Base-by-base conservation (phyloP, 2,797 vertebrate species). In the Scolopax bukidnonensis region DNA sequence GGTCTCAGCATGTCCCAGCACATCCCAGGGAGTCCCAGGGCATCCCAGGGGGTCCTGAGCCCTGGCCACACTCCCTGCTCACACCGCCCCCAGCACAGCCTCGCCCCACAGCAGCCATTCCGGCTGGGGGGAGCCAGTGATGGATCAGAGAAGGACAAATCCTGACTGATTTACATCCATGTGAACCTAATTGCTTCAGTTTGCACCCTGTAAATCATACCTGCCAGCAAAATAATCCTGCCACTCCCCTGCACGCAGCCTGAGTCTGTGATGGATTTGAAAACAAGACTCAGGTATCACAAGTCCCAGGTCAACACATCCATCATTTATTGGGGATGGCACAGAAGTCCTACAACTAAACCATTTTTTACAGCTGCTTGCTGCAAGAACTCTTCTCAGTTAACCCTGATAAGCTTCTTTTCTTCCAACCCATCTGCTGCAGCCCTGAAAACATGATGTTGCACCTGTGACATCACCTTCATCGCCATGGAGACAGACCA, bases 181-280 rank as follows among this genome's bases (percentile, higher is more conserved):
- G 12, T 74, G 63, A 89, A 60, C 63, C 30, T 27, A 84, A 90
- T 57, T 41, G 73, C 93, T 67, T 80, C 61, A 18, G 57, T 84
- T 90, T 60, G 57, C 69, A 84, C 90, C 68, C 90, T 33, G 78
- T 92, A 80, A 87, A 84, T 92, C 93, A 75, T 12, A 71, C 53
- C 82, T 25, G 90, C 79, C 87, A 57, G 65, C 3, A 19, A 61
- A 80, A 75, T 50, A 43, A 80, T 36, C 82, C 93, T n/a, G 74
- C 90, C 82, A 56, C 83, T 71, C 78, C 90, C 87, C 21, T 23
- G 36, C 27, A 15, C 2, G 3, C 83, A 61, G 77, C 71, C 68
- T 57, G 3, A 18, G 36, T 7, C 71, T 15, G 11, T 30, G 77
- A 79, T 23, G 69, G 85, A 71, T 78, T 69, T 79, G 73, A 85